Evolutionary conservation across 2,888 invertebrate species (phyloP), one percentile per base, ranked within the genome.

Genomic region (Eledona agricola): DNA sequence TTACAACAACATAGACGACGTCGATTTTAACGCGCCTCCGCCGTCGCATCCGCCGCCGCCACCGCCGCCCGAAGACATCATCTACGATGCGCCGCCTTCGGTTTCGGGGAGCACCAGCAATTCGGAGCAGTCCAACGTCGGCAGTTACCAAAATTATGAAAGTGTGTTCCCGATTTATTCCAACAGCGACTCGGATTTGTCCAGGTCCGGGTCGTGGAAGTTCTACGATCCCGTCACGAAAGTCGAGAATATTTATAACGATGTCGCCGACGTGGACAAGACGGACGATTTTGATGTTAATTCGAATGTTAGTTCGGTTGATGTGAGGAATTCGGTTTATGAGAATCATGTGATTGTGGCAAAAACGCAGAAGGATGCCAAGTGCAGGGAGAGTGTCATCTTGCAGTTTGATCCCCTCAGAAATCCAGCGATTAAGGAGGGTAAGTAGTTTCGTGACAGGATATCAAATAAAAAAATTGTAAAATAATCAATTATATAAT

Each of bases 331-430:
- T 67, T 79, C 78, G 0, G 55, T 78, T 7, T 81, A 81, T 64
- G 81, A 81, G 62, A 81, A 81, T 62, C 73, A 73, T 46, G 61
- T 62, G 23, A 57, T 70, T 17, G 29, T 53, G 28, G 58, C 60
- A 9, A 52, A 55, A 57, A 55, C 7, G 63, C 69, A n/a, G 29
- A 29, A 57, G 49, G 54, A 37, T 19, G 17, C 52, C 58, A 19
- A 61, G 60, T 57, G 40, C 66, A 63, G 62, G 42, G 78, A 81
- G 61, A 86, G 87, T 67, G 80, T 88, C n/a, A 83, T 89, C 34
- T 79, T 83, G 70, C 87, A 88, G 72, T 89, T 89, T 76, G 89
- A 89, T 76, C 89, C 87, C 1, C 72, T 84, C 12, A 61, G 57
- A 32, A 66, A 58, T 10, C 12, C 22, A 12, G 29, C 31, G 9